These are phyloP conservation scores for Myioborus miniatus DNA, from an alignment of 2,797 vertebrate species.

Conservation along the genomic window DNA sequence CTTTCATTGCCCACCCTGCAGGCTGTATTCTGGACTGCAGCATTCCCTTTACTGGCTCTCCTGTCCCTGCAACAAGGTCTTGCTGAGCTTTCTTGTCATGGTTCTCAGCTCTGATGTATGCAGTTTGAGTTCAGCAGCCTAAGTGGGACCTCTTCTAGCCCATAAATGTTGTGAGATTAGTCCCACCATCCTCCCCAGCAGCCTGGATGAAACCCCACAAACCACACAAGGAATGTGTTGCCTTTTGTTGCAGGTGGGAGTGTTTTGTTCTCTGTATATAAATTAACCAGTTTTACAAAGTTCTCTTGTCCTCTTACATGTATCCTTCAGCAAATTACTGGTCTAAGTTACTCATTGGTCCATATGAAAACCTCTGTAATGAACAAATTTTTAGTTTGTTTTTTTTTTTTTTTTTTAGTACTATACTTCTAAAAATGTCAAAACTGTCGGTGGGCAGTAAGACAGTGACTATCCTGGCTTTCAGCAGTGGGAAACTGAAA, in stretches of 20 bases:
- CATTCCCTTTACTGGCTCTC: background rate
- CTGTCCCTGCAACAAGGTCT: no score
- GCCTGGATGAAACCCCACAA: background rate
- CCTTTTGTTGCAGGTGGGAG: background rate
- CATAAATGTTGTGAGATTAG: background rate
- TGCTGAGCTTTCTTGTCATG: background rate
- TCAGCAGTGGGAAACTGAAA: background rate
- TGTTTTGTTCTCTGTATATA: background rate
- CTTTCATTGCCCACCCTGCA: background rate
- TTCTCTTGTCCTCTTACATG: background rate
- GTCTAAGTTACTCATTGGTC: background rate
- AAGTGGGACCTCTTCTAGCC: background rate
- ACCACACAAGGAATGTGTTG: fast-evolving
- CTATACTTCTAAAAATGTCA: background rate
- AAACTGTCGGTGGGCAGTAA: background rate
- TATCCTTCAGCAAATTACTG: background rate
- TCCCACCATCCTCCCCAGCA: background rate
- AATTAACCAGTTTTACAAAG: background rate
- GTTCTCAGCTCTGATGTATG: background rate
- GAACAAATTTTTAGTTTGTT: background rate
- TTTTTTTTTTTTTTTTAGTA: no score
- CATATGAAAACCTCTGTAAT: background rate
- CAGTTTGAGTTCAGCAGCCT: background rate
- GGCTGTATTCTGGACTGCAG: background rate
- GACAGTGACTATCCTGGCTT: background rate